Conservation (phyloP, 1,140 invertebrate species). For the Metaphire vulgaris region DNA sequence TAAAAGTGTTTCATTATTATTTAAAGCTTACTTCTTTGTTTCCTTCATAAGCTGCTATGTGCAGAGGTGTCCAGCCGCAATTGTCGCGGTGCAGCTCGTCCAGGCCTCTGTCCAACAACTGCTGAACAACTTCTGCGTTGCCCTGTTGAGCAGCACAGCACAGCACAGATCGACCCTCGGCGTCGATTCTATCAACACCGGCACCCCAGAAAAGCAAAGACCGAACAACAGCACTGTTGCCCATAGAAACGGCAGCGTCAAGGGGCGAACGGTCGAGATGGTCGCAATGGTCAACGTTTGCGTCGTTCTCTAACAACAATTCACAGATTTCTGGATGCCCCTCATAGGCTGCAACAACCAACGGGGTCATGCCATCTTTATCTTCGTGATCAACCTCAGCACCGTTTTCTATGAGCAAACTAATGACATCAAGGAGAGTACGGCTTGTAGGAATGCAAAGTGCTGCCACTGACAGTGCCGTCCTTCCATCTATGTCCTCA, state of each 20-base stretch:
- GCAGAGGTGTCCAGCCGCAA: slow-evolving; percentile 86
- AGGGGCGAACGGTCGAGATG: slow-evolving; percentile 66
- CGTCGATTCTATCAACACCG: slow-evolving; percentile 79
- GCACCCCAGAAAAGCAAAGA: slow-evolving; percentile 79
- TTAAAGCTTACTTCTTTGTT: slow-evolving; percentile 70
- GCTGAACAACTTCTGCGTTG: slow-evolving; percentile 70
- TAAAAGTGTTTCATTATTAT: too few species aligned
- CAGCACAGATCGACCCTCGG: slow-evolving; percentile 76
- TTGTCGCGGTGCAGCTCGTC: slow-evolving; percentile 57
- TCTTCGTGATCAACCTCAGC: slow-evolving; percentile 72
- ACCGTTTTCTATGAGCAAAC: slow-evolving; percentile 65
- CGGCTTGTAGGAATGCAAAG: slow-evolving; percentile 63
- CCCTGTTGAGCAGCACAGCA: slow-evolving; percentile 75
- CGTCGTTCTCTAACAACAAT: slow-evolving; percentile 73
- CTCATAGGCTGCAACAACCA: slow-evolving; percentile 70
- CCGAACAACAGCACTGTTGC: slow-evolving; percentile 71
- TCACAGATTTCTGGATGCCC: slow-evolving; percentile 68
- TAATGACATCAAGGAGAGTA: slow-evolving; percentile 52
- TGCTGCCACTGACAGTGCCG: slow-evolving; percentile 65
- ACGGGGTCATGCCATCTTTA: slow-evolving; percentile 85
- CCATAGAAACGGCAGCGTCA: slow-evolving; percentile 72
- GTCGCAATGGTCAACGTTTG: slow-evolving; percentile 77
- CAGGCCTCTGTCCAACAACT: slow-evolving; percentile 77
- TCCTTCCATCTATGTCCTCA: slow-evolving; percentile 60
- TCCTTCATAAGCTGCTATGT: slow-evolving; percentile 85